Base-by-base conservation (phyloP, 2,797 vertebrate genomes). In the Periparus ater region DNA sequence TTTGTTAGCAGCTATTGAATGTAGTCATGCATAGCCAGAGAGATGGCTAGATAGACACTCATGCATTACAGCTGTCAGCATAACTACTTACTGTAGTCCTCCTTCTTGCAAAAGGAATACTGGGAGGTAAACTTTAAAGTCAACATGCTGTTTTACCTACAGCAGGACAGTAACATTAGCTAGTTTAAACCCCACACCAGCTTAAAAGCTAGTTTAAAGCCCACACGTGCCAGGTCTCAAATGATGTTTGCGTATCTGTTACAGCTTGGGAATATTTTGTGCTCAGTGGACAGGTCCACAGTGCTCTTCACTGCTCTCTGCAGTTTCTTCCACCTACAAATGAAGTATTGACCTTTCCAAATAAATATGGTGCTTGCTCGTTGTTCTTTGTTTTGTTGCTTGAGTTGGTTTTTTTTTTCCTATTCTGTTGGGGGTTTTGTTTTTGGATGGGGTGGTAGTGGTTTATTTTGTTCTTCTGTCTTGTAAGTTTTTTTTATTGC, bases 391-490 rank as follows among this genome's bases (percentile, higher is more conserved):
- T 6, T 70, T 53, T 23, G 29, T 7, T 53, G 17, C 5, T 60
- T 63, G 20, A 13, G 38, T 66, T 60, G 13, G 9, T 1, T 1
- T 42, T 32, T 42, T 32, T 57, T 7, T 25, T 60, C 3, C 17
- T 30, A 6, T 42, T 57, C 36, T 65, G 30, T 30, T 65, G 6
- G 13, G 10, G 23, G 2, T 1, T 30, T 84, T 30, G 34, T 14
- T 34, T 60, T 32, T 10, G 5, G 6, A 18, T 0, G 1, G 7
- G 5, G 9, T 11, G 4, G 30, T 9, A 10, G 38, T 50, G 6
- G 12, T 18, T 54, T 45, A 29, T 38, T 58, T 61, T 16, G 6
- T 38, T 47, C 8, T 34, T 71, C 7, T 7, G 60, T 21, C 42
- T 32, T 22, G 7, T 18, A 9, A 7, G 2, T 9, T 53, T 20